These are phyloP conservation scores for Alouatta caraya DNA, from an alignment of 2,797 vertebrate genomes.

Conservation along the genomic window DNA sequence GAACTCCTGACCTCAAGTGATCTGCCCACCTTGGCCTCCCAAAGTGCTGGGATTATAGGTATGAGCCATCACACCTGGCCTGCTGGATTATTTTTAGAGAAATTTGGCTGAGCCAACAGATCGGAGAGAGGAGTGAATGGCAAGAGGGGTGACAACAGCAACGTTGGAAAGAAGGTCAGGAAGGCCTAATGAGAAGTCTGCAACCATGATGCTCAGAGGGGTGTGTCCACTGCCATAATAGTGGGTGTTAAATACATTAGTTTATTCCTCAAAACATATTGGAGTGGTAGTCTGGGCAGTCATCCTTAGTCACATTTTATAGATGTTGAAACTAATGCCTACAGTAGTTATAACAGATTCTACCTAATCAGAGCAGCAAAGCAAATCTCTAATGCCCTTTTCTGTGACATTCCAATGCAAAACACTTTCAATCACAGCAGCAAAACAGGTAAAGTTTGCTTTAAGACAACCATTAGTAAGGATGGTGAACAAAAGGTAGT, in stretches of 20 bases:
- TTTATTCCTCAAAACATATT: neutral
- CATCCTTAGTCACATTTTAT: neutral
- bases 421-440: neutral
- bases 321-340: neutral
- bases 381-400: neutral
- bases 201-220: neutral
- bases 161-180: neutral
- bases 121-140: neutral
- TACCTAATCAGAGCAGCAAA: neutral
- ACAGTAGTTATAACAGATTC: neutral
- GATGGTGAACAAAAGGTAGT: neutral
- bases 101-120: neutral
- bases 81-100: neutral
- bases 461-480: neutral
- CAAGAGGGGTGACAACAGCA: neutral
- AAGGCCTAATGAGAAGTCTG: neutral
- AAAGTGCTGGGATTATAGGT: neutral
- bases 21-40: neutral
- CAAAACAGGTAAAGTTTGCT: neutral
- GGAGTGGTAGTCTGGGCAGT: neutral
- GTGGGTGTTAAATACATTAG: neutral
- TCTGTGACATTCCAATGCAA: neutral
- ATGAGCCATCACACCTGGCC: neutral
- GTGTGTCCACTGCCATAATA: fast-evolving
- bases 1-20: neutral